Base-by-base conservation (phyloP, 2,888 invertebrate genomes). In the Ormyrus rosae region DNA sequence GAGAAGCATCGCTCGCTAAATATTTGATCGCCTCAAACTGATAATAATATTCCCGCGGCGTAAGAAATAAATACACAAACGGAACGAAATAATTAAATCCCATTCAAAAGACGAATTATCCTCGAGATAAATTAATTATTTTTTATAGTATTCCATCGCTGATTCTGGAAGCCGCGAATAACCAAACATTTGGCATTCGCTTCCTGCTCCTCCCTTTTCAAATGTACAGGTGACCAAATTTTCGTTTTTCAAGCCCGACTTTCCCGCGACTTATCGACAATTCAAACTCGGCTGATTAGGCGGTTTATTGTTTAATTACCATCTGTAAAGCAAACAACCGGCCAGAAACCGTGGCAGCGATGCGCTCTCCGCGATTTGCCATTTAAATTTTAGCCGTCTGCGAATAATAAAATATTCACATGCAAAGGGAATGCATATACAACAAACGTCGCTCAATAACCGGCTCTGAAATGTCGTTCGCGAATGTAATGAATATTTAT, bases 381-480 rank as follows among this genome's bases (percentile, higher is more conserved):
- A 61, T 60, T 60, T 50, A 51, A 13, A 56, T 56, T 56, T 69
- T 45, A 56, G 51, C 61, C 34, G 51, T 61, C n/a, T 50, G 34
- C 13, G 5, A 71, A 46, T 13, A 45, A 55, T 64, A 11, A 56
- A 64, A 74, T 74, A 65, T 74, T 63, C 5, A 74, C n/a, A 56
- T 51, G 5, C 34, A 56, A 56, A 34, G 48, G 6, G 53, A 60
- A 70, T 60, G 53, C 5, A 60, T 60, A 34, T 4, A 6, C 9
- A 48, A 48, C 11, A 34, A 53, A 48, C 64, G 50, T 50, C 73
- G 65, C 56, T 65, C 65, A 34, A 64, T 48, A 56, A 11, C n/a
- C 10, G 46, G n/a, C 34, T 48, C 46, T 48, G 48, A 58, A 48
- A 70, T 9, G 10, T 48, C 48, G 8, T 19, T 46, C n/a, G 6